phyloP scores from a whole-genome alignment of 2,888 invertebrate species.

The Pherbina coryleti region DNA sequence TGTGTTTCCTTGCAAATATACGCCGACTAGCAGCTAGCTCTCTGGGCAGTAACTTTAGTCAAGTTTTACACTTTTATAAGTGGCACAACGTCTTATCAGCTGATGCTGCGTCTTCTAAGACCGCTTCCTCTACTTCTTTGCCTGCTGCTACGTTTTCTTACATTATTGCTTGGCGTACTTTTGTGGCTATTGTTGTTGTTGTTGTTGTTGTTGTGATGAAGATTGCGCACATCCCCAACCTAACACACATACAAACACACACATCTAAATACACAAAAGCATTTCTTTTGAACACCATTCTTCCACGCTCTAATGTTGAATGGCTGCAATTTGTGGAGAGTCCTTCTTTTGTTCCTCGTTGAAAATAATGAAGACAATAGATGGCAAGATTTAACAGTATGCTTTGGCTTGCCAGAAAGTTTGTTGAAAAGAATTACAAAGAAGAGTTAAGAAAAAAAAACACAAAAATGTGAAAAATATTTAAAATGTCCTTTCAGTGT shows the following conservation, averaged over 20 bases:
- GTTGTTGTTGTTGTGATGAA: constrained; percentile 9
- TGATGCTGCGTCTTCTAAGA: constrained; percentile 9
- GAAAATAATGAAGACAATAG: constrained; percentile 34
- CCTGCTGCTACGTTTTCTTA: background rate
- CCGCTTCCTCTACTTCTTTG: background rate
- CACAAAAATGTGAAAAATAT: background rate
- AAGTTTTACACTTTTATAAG: constrained; percentile 31
- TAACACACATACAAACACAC: background rate
- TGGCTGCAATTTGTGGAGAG: constrained; percentile 36
- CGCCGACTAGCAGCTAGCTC: too few species aligned
- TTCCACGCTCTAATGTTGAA: constrained; percentile 26
- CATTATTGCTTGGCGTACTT: background rate
- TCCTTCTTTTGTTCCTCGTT: constrained; percentile 28
- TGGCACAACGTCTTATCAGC: constrained; percentile 44
- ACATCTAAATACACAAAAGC: background rate
- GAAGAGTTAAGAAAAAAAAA: background rate
- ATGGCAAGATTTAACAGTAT: constrained; percentile 5
- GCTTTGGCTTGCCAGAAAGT: background rate
- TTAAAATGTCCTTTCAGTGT: background rate
- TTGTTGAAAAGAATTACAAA: background rate
- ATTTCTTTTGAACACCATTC: constrained; percentile 7
- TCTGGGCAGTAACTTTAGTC: too few species aligned
- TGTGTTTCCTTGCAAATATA: background rate
- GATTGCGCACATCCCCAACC: background rate
- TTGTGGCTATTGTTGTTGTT: constrained; percentile 8